Evolutionary conservation across 2,113 vertebrate genomes (phyloP).

Genomic region (Onychostoma macrolepis): DNA sequence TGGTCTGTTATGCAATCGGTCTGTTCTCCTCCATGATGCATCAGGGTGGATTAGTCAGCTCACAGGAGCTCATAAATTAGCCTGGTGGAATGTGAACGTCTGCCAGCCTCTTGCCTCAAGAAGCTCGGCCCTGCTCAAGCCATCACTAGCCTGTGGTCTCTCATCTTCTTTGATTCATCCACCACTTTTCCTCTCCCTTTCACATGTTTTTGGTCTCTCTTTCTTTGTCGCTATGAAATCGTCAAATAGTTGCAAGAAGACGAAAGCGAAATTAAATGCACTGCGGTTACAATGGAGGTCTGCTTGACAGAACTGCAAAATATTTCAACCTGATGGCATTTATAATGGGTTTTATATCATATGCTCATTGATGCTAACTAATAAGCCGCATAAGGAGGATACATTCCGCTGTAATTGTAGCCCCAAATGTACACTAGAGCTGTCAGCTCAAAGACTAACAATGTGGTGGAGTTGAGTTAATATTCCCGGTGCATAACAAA

Average conservation of each 20-base stretch:
- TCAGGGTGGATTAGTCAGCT: slow-evolving; percentile 55
- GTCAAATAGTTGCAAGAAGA: neutral
- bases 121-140: slow-evolving; percentile 44
- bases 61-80: slow-evolving; percentile 53
- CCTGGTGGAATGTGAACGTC: slow-evolving; percentile 40
- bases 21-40: slow-evolving; percentile 42
- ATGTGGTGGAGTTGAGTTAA: slow-evolving; percentile 24
- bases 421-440: slow-evolving; percentile 14
- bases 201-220: slow-evolving; percentile 11
- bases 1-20: slow-evolving; percentile 35
- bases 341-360: slow-evolving; percentile 19
- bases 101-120: slow-evolving; percentile 38
- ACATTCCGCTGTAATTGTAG: slow-evolving; percentile 15
- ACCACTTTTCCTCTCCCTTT: slow-evolving; percentile 33
- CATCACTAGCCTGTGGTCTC: slow-evolving; percentile 40
- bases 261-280: neutral
- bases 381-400: slow-evolving; percentile 2
- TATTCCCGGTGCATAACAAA: slow-evolving; percentile 1
- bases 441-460: slow-evolving; percentile 20
- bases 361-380: slow-evolving; percentile 12
- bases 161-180: slow-evolving; percentile 32
- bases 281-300: neutral
- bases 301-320: neutral
- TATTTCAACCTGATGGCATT: slow-evolving; percentile 22
- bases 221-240: slow-evolving; percentile 15